phyloP scores from a whole-genome alignment of 2,797 vertebrate species.

The Microcaecilia unicolor region DNA sequence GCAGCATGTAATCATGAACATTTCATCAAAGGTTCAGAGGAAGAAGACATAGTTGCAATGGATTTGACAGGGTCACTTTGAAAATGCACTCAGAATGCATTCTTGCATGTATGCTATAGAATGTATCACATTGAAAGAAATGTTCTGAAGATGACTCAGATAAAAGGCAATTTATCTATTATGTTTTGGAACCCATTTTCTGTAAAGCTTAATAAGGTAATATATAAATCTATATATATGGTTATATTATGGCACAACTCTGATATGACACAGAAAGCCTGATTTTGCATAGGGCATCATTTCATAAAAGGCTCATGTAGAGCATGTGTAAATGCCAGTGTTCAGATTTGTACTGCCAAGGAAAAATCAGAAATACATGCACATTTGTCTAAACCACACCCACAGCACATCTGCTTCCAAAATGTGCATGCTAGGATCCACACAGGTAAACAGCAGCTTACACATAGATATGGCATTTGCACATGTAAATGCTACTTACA shows the following conservation, averaged over 20 bases:
- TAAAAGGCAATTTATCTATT: constrained; percentile 5
- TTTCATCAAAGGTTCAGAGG: constrained; percentile 34
- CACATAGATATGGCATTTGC: too few relatives aligned
- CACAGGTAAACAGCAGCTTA: too few relatives aligned
- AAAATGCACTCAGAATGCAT: constrained; percentile 21
- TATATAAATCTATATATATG: constrained; percentile 16
- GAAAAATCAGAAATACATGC: too few relatives aligned
- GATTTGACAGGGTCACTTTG: constrained; percentile 37
- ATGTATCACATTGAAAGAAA: constrained; percentile 11
- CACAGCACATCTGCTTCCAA: too few relatives aligned
- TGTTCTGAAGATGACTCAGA: constrained; percentile 11
- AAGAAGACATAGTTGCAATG: constrained; percentile 19
- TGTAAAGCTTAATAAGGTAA: constrained; percentile 29
- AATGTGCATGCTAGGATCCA: too few relatives aligned
- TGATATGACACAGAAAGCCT: not conserved
- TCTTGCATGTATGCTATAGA: constrained; percentile 17
- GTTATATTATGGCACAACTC: constrained; percentile 4
- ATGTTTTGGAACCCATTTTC: constrained; percentile 17
- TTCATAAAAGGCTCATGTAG: too few relatives aligned
- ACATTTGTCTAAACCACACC: too few relatives aligned
- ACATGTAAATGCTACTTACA: too few relatives aligned
- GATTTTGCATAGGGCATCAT: too few relatives aligned
- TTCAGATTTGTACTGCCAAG: too few relatives aligned
- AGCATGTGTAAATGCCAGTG: too few relatives aligned
- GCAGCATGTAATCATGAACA: constrained; percentile 33